Evolutionary conservation across 1,140 invertebrate species (phyloP).

Genomic region (Euwallacea similis): DNA sequence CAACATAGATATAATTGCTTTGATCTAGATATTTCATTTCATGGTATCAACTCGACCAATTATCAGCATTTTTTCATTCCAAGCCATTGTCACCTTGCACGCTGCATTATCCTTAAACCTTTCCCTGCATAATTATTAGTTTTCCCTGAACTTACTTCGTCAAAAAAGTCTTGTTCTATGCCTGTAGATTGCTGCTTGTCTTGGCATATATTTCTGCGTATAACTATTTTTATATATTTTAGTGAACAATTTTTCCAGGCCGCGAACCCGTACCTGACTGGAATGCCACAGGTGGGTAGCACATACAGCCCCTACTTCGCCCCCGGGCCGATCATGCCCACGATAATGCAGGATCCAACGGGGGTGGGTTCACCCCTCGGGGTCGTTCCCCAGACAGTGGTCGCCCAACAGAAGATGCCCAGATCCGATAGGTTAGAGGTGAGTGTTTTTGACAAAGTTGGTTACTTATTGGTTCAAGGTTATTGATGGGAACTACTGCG

Average conservation of each 20-base stretch:
- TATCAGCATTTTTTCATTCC: too few relatives aligned
- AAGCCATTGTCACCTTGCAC: too few relatives aligned
- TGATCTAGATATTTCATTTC: too few relatives aligned
- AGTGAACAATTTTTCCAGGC: slow-evolving; percentile 61
- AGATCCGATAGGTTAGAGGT: slow-evolving; percentile 96
- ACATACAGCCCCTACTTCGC: slow-evolving; percentile 87
- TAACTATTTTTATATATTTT: too few relatives aligned
- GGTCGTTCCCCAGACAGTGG: slow-evolving; percentile 81
- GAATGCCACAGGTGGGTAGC: slow-evolving; percentile 79
- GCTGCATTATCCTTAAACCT: too few relatives aligned
- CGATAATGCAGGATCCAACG: slow-evolving; percentile 79
- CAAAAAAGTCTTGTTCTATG: too few relatives aligned
- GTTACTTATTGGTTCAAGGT: not conserved
- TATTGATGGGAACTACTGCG: slow-evolving; percentile 14
- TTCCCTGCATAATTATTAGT: too few relatives aligned
- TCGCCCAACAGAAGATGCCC: slow-evolving; percentile 85
- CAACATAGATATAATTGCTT: too few relatives aligned
- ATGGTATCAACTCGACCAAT: too few relatives aligned
- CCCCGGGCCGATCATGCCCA: slow-evolving; percentile 82
- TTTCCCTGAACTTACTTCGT: too few relatives aligned
- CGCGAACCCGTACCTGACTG: slow-evolving; percentile 85
- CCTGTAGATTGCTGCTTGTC: too few relatives aligned
- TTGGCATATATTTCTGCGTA: too few relatives aligned
- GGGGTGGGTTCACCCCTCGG: slow-evolving; percentile 67
- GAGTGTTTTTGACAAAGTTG: slow-evolving; percentile 52